These are phyloP conservation scores for Calyptomena viridis DNA, from an alignment of 2,113 vertebrate genomes.

Conservation along the genomic window DNA sequence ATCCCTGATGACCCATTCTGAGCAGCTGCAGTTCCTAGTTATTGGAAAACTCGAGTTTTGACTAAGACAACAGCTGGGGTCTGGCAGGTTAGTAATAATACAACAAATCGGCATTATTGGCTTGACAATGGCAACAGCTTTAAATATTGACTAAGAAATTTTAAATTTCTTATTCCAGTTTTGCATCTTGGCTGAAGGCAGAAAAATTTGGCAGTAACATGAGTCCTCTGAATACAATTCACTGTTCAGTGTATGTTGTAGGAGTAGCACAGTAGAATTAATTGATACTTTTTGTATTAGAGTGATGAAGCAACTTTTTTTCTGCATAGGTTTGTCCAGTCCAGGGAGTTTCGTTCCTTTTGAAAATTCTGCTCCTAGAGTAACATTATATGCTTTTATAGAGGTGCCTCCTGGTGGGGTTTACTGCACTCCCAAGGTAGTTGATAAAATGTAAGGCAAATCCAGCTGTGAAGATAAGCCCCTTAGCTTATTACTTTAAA, in stretches of 20 bases:
- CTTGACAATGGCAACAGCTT: neutral
- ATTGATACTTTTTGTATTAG: neutral
- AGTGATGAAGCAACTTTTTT: neutral
- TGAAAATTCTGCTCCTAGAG: neutral
- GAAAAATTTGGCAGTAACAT: neutral
- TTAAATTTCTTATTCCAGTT: neutral
- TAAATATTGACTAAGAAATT: neutral
- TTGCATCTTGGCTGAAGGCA: neutral
- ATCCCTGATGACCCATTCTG: neutral
- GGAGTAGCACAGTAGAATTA: slow-evolving; percentile 2
- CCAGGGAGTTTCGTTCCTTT: neutral
- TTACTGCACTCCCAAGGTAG: neutral
- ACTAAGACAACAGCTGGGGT: slow-evolving; percentile 22
- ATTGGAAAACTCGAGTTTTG: slow-evolving; percentile 34
- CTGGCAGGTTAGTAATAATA: neutral
- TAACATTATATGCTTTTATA: neutral
- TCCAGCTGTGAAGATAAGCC: neutral
- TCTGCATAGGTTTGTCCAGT: rapidly evolving
- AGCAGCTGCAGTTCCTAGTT: slow-evolving; percentile 57
- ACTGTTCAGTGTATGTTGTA: neutral
- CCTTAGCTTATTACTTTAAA: neutral
- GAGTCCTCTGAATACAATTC: neutral
- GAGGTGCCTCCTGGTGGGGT: neutral
- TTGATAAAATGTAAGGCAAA: neutral
- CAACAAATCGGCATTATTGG: neutral